Base-by-base conservation (phyloP, 2,113 vertebrate genomes). In the Cyanocitta stelleri region DNA sequence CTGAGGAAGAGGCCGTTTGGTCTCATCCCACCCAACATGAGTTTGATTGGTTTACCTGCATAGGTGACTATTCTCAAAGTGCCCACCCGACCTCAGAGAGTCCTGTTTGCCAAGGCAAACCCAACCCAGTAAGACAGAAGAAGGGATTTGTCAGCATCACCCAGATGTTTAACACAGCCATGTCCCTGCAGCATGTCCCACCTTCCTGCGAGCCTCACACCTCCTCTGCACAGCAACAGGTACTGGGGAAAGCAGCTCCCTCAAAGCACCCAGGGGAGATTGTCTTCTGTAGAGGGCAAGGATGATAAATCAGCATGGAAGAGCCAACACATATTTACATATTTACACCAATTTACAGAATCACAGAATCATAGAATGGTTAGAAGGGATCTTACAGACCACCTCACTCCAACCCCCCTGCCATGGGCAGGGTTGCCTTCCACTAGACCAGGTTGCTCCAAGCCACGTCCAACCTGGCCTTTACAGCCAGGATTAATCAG, bases 191-290 rank as follows among this genome's bases (percentile, higher is more conserved):
- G 41, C 35, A n/a, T 4, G 23, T 41, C 64, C 41, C 27, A 30
- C n/a, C 30, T 30, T 43, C 59, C 43, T 0, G 0, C 4, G 22
- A 59, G 49, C 49, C 54, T 35, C 13, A 1, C 4, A 3, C 16
- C 35, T 14, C 29, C 72, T 17, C 69, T 59, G 44, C 66, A 21
- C 0, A 3, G n/a, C 29, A 55, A 24, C 0, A 7, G 3, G 8
- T 13, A 39, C 19, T 33, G 29, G 23, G 58, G 41, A 51, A 55
- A 77, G 61, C 43, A 74, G 32, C 24, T 64, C 29, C 51, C 58
- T 43, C 83, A 56, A 27, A 33, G 44, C 22, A 33, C 26, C 29
- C 48, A 12, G 37, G 29, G 13, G 15, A 66, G n/a, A 66, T 2
- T 7, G 7, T n/a, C 68, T 48, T 37, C 63, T 75, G 27, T 2